A percentile compares a stretch with the other conserved stretches of the same genome.
phyloP scores from a whole-genome alignment of 2,797 vertebrate species.

The Scyliorhinus canicula region DNA sequence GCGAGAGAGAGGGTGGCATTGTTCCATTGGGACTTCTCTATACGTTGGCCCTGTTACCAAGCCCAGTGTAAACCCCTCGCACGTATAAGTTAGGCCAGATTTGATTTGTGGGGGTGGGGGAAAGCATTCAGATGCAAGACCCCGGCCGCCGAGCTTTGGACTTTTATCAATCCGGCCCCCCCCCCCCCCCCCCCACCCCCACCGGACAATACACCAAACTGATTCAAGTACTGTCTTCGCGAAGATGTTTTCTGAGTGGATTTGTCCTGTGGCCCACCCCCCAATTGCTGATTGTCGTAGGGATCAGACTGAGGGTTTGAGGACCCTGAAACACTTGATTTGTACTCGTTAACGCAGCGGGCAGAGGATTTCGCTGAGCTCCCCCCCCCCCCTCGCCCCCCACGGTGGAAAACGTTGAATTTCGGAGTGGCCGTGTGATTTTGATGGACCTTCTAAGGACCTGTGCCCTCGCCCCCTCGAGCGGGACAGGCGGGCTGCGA shows the following conservation, averaged over 20 bases:
- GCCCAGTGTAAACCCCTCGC: neutral
- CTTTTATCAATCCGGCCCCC: too few relatives aligned
- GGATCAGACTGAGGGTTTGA: neutral
- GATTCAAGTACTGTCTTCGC: neutral
- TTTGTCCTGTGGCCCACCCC: neutral
- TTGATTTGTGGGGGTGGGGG: too few relatives aligned
- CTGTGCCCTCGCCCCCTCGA: neutral
- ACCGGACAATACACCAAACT: neutral
- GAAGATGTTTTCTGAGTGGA: neutral
- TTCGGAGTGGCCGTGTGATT: neutral
- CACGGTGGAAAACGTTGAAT: too few relatives aligned
- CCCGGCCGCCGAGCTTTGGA: neutral
- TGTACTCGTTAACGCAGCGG: neutral
- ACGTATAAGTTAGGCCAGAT: neutral
- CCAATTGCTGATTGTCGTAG: too few relatives aligned
- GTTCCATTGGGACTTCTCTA: neutral
- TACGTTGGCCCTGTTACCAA: neutral
- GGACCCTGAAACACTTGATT: neutral
- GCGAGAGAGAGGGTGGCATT: neutral
- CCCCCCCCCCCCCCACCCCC: neutral
- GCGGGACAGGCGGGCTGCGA: neutral
- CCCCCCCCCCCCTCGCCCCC: too few relatives aligned
- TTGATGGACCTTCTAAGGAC: neutral
- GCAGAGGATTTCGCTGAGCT: too few relatives aligned
- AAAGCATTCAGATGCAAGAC: neutral